Evolutionary conservation across 2,113 vertebrate species (phyloP).

Genomic region (Pseudorasbora parva): DNA sequence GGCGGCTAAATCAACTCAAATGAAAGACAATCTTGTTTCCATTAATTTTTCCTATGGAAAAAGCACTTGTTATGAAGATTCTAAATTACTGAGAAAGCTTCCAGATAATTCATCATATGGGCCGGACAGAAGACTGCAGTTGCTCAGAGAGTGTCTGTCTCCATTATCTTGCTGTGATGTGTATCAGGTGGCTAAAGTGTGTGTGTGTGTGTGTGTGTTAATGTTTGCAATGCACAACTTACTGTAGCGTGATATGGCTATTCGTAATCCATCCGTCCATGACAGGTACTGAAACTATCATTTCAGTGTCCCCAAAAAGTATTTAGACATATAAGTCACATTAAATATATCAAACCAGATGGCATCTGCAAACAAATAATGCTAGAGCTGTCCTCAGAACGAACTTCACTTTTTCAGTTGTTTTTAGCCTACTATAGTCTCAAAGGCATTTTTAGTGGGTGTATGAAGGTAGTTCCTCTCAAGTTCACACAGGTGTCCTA

Average conservation of each 20-base stretch:
- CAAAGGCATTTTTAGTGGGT: background rate
- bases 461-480: background rate
- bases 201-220: background rate
- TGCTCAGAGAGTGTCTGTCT: conserved; percentile 97
- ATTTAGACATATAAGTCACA: background rate
- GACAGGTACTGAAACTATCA: background rate
- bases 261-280: background rate
- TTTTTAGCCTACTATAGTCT: background rate
- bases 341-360: background rate
- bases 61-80: conserved; percentile 99
- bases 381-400: background rate
- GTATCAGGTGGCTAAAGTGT: conserved; percentile 66
- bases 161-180: conserved; percentile 74
- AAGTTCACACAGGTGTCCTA: background rate
- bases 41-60: conserved; percentile 99
- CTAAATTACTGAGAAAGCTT: conserved; percentile 98
- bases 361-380: background rate
- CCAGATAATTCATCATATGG: conserved; percentile 99
- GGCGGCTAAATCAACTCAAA: conserved; percentile 99
- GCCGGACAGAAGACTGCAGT: conserved; percentile 94
- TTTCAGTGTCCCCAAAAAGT: background rate
- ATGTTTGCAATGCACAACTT: background rate
- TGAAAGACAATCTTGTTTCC: conserved; percentile 99
- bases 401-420: background rate
- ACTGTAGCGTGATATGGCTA: background rate